Base-by-base conservation (phyloP, 2,888 invertebrate genomes). In the Thera obeliscata region DNA sequence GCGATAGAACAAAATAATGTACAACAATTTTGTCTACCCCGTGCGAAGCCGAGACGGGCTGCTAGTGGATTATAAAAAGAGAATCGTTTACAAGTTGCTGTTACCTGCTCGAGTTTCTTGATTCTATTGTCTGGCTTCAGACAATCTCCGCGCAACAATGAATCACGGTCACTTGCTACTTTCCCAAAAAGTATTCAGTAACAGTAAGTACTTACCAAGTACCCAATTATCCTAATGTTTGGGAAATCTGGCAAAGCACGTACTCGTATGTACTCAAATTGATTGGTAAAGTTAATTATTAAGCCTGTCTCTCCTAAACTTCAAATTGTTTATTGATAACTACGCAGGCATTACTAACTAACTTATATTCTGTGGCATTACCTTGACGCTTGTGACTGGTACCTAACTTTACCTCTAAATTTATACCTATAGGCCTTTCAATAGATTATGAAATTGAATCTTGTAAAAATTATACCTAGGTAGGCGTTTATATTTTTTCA, bases 131-230 rank as follows among this genome's bases (percentile, higher is more conserved):
- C 8, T 52, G 7, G 8, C 33, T 46, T 52, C 33, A 33, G 22
- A 50, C 52, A 52, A 33, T 52, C 52, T 3, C 52, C 33, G 33
- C 52, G 52, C 33, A 52, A 52, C 52, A 33, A 8, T 33, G 52
- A 52, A 52, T 52, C 33, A 52, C 52, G 52, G 52, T 52, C 52
- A 52, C 52, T 33, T 3, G 33, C 9, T 8, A 52, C 52, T 52
- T 52, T 52, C 52, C 33, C 52, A 52, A 33, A 9, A 22, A 33
- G 8, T 22, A 22, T 22, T n/a, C 5, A 33, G 9, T 52, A 9
- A 9, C 43, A 46, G 43, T 9, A 46, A 1, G 7, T 43, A 46
- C 2, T 2, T 9, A 5, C 2, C 9, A 46, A 9, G 43, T 46
- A 46, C 43, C 8, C 43, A 46, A 46, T 46, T 46, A 46, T 46